A percentile compares a stretch with the other conserved stretches of the same genome.
phyloP scores from a whole-genome alignment of 2,113 vertebrate species.

The Lepisosteus oculatus region DNA sequence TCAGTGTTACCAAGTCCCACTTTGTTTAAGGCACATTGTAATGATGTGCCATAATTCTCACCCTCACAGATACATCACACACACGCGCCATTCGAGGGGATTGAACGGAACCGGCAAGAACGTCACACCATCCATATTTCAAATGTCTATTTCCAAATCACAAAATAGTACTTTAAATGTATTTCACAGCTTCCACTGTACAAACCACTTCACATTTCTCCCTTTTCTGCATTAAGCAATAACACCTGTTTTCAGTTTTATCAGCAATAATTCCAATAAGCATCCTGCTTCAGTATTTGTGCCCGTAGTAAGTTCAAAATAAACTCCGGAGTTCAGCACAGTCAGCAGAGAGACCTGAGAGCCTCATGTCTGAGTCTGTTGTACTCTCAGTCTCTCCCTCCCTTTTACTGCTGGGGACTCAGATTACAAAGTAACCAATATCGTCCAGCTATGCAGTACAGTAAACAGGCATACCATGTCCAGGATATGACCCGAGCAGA shows the following conservation, averaged over 20 bases:
- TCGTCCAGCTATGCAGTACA: not conserved
- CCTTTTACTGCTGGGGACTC: not conserved
- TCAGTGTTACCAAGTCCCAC: too few species aligned
- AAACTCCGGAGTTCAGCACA: not conserved
- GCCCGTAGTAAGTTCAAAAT: constrained; percentile 4
- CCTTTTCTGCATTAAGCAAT: too few species aligned
- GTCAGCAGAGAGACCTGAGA: constrained; percentile 6
- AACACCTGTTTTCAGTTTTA: not conserved
- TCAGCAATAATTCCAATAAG: not conserved
- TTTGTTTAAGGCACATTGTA: too few species aligned
- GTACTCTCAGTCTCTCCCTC: not conserved
- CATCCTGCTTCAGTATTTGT: not conserved
- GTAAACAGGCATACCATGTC: constrained; percentile 1
- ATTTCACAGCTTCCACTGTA: too few species aligned
- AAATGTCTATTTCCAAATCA: too few species aligned
- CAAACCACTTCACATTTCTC: too few species aligned
- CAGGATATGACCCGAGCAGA: not conserved
- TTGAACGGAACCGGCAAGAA: too few species aligned
- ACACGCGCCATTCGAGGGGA: too few species aligned
- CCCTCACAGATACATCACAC: too few species aligned
- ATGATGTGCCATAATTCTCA: too few species aligned
- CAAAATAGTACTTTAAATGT: too few species aligned
- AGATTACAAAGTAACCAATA: not conserved
- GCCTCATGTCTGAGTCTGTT: not conserved
- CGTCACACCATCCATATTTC: too few species aligned